phyloP scores from a whole-genome alignment of 2,888 invertebrate genomes.

The Allolobophora icterica region DNA sequence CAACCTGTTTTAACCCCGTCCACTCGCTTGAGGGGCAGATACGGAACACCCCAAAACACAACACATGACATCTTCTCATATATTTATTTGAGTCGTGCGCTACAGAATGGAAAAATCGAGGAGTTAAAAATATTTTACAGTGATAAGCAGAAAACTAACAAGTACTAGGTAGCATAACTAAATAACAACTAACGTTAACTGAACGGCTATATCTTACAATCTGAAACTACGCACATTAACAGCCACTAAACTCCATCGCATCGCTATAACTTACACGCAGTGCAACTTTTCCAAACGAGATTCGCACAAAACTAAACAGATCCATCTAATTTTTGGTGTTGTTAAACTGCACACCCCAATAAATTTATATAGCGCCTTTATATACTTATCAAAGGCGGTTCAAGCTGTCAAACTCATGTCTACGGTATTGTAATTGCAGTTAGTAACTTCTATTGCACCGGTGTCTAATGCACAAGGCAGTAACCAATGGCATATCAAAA shows the following conservation, averaged over 20 bases:
- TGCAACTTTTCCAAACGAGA: not conserved
- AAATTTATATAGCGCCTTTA: too few relatives aligned
- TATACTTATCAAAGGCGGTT: too few relatives aligned
- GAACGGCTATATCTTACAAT: not conserved
- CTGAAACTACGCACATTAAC: not conserved
- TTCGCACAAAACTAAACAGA: not conserved
- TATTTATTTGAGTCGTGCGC: not conserved
- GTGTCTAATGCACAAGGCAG: too few relatives aligned
- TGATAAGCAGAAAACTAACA: not conserved
- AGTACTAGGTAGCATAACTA: not conserved
- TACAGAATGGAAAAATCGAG: not conserved
- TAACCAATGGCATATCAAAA: too few relatives aligned
- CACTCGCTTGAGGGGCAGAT: too few relatives aligned
- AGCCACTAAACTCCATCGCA: not conserved
- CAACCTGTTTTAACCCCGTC: too few relatives aligned
- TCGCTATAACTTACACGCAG: too few relatives aligned
- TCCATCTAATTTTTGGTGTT: not conserved
- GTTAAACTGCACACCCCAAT: too few relatives aligned
- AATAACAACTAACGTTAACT: not conserved
- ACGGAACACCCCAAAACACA: not conserved
- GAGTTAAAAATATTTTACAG: not conserved
- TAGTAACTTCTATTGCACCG: too few relatives aligned
- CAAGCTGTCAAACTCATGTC: too few relatives aligned
- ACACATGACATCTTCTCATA: not conserved
- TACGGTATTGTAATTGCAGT: too few relatives aligned